Conservation (phyloP, 2,888 invertebrate genomes). For the Agonopterix alstromeriana region DNA sequence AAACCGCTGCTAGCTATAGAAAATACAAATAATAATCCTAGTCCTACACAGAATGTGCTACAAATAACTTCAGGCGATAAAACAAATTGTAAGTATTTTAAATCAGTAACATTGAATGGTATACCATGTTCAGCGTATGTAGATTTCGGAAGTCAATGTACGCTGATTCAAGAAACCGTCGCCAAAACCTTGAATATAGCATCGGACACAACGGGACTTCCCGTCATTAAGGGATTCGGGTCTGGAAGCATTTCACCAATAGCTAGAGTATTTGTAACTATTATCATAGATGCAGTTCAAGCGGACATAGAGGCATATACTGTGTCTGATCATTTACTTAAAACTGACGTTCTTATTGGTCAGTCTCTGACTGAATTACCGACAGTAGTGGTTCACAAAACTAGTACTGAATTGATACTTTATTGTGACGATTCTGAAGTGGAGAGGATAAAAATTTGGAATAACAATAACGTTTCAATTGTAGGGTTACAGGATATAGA, state of each 20-base stretch:
- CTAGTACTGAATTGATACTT: neutral
- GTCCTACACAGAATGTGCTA: neutral
- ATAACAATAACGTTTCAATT: neutral
- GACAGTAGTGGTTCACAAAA: constrained; percentile 4
- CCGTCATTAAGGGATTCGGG: constrained; percentile 9
- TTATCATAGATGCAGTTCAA: constrained; percentile 6
- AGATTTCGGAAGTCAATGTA: constrained; percentile 12
- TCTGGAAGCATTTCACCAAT: neutral
- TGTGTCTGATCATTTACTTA: constrained; percentile 4
- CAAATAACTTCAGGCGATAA: neutral
- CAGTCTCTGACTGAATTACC: constrained; percentile 10
- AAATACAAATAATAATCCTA: neutral
- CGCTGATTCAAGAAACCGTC: constrained; percentile 2
- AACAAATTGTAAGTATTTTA: constrained; percentile 7
- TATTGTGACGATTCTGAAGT: constrained; percentile 2
- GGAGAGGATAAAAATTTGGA: neutral
- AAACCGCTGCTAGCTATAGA: neutral
- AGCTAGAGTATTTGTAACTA: constrained; percentile 1
- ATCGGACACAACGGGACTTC: neutral
- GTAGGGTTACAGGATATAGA: neutral
- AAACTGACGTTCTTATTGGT: constrained; percentile 8
- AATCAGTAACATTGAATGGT: constrained; percentile 6
- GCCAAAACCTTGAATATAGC: neutral
- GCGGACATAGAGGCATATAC: constrained; percentile 4
- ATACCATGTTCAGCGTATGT: constrained; percentile 2